Evolutionary conservation across 2,113 vertebrate genomes (phyloP), one percentile per base, ranked within the genome.

Genomic region (Sardina pilchardus): DNA sequence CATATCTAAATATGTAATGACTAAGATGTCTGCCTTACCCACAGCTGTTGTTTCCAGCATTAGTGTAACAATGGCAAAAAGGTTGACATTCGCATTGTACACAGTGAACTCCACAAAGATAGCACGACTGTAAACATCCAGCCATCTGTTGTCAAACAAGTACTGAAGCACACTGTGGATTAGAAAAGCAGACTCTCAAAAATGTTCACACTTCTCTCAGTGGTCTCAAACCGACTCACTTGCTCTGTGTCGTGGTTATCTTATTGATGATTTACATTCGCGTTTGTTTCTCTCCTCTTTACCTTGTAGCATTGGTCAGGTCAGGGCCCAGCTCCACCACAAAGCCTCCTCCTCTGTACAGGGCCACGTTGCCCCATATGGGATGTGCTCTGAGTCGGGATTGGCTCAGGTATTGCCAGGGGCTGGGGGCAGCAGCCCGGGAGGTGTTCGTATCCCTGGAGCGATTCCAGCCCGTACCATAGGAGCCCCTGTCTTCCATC

Each of bases 71-170:
- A 97, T 94, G 92, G 97, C 98, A 93, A 99, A 99, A 81, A 99
- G 96, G 92, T 99, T 99, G 91, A 99, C 95, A 0, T 98, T 99
- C 87, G 97, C 97, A 0, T 99, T 99, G 93, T 99, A 99, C 89
- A 98, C 95, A 0, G 97, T 98, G 91, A 99, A 99, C 93, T 99
- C 97, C 83, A 97, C 94, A 93, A 99, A 98, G 89, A 98, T 90
- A 0, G 97, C 97, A 89, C 97, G 96, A 6, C 97, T 99, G 91
- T 96, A 96, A 81, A 90, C 86, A 85, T 99, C 97, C 85, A 99
- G 92, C 97, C 98, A 99, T 82, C 94, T 90, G 9, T 95, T 97
- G 86, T 96, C 93, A 91, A 96, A 95, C 67, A 98, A 96, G 87
- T 97, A 96, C 86, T 94, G 95, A 86, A 99, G 96, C 87, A 92